Evolutionary conservation across 1,140 invertebrate species (phyloP).

Genomic region (Fragariocoptes setiger): DNA sequence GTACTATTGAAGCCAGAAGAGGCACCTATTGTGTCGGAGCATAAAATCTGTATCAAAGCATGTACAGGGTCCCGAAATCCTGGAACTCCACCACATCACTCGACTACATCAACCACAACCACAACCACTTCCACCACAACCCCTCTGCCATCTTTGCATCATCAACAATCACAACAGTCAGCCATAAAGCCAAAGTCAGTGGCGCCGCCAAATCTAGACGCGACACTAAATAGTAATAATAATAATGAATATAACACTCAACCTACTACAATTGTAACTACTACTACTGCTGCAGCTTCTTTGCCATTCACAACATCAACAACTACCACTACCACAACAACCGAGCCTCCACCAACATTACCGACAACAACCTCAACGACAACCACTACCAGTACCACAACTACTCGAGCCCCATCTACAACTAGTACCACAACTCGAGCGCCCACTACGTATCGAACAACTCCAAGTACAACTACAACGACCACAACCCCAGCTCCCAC

Average conservation of each 20-base stretch:
- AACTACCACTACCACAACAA: slow-evolving; percentile 2
- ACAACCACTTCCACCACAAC: background rate
- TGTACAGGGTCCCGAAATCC: slow-evolving; percentile 5
- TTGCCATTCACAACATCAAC: background rate
- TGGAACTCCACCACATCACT: background rate
- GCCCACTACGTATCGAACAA: background rate
- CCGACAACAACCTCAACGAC: background rate
- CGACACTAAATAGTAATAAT: too few relatives aligned
- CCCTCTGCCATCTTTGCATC: background rate
- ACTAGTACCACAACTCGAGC: background rate
- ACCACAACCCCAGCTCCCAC: background rate
- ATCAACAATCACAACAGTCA: too few relatives aligned
- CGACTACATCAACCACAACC: background rate
- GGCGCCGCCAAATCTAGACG: slow-evolving; percentile 1
- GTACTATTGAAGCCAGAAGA: slow-evolving; percentile 45
- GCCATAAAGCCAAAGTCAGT: background rate
- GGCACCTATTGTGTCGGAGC: slow-evolving; percentile 37
- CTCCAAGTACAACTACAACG: background rate
- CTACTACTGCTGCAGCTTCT: too few relatives aligned
- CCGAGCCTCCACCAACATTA: background rate
- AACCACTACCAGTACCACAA: background rate
- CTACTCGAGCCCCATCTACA: background rate
- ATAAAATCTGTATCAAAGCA: slow-evolving; percentile 38
- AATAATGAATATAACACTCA: too few relatives aligned
- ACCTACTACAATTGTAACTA: too few relatives aligned